A percentile compares a stretch with the other conserved stretches of the same genome.
phyloP scores from a whole-genome alignment of 2,797 vertebrate species.

The Clarias fuscus region DNA sequence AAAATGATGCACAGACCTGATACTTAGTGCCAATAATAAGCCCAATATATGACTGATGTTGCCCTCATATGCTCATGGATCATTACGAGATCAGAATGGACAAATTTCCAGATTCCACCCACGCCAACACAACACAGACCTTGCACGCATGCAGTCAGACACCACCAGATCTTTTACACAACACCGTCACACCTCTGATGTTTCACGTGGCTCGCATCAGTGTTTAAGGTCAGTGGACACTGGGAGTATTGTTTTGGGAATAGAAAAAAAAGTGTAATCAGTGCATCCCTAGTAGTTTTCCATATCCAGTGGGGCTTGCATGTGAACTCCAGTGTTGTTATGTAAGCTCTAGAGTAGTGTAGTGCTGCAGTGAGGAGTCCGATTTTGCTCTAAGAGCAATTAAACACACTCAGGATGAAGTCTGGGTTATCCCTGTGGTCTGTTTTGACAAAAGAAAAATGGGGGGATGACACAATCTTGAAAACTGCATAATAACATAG shows the following conservation, averaged over 20 bases:
- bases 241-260: not conserved
- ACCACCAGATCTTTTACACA: not conserved
- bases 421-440: not conserved
- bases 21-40: not conserved
- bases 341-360: slow-evolving; percentile 38
- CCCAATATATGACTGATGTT: not conserved
- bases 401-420: not conserved
- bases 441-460: not conserved
- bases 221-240: not conserved
- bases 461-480: not conserved
- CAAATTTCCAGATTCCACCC: not conserved
- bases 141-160: too few species aligned
- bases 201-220: not conserved
- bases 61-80: not conserved
- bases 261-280: not conserved
- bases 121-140: too few species aligned
- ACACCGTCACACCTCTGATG: not conserved
- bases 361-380: slow-evolving; percentile 27
- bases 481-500: too few species aligned
- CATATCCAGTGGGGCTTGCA: slow-evolving; percentile 3
- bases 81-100: not conserved
- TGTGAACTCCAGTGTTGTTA: slow-evolving; percentile 41
- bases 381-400: not conserved
- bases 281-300: slow-evolving; percentile 27
- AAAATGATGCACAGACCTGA: not conserved